Conservation (phyloP, 2,113 vertebrate species). For the Laticauda colubrina region DNA sequence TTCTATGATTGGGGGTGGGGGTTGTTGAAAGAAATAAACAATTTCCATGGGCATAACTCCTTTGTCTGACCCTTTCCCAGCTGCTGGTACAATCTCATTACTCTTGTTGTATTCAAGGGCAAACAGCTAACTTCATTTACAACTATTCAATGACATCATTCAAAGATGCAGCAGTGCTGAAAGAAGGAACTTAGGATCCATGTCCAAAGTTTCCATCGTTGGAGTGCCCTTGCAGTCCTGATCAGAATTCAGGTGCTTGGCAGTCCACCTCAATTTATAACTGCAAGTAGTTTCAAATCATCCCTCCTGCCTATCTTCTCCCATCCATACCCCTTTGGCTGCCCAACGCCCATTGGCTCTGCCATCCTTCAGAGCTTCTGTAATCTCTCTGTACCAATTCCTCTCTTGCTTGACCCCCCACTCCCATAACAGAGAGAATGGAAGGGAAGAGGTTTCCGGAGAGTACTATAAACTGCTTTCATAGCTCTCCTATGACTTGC, state of each 20-base stretch:
- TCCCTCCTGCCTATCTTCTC: too few relatives aligned
- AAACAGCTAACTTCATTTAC: background rate
- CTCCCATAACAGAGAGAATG: background rate
- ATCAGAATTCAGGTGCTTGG: too few relatives aligned
- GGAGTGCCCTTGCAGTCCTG: too few relatives aligned
- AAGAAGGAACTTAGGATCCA: too few relatives aligned
- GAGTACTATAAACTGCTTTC: background rate
- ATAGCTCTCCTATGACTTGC: background rate
- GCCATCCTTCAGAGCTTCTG: too few relatives aligned
- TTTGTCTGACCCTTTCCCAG: background rate
- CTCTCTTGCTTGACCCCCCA: background rate
- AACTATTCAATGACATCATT: background rate
- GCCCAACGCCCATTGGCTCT: too few relatives aligned
- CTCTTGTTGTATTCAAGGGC: background rate
- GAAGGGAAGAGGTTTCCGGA: background rate
- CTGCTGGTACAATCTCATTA: background rate
- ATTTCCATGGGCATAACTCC: background rate
- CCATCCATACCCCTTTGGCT: too few relatives aligned
- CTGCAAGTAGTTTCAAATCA: too few relatives aligned
- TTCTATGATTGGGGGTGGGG: background rate
- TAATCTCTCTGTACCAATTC: background rate
- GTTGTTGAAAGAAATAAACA: background rate
- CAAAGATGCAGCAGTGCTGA: background rate
- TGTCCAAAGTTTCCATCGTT: too few relatives aligned
- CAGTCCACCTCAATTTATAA: too few relatives aligned